Evolutionary conservation across 2,797 vertebrate species (phyloP), one percentile per base, ranked within the genome.

Genomic region (Cyclura pinguis): DNA sequence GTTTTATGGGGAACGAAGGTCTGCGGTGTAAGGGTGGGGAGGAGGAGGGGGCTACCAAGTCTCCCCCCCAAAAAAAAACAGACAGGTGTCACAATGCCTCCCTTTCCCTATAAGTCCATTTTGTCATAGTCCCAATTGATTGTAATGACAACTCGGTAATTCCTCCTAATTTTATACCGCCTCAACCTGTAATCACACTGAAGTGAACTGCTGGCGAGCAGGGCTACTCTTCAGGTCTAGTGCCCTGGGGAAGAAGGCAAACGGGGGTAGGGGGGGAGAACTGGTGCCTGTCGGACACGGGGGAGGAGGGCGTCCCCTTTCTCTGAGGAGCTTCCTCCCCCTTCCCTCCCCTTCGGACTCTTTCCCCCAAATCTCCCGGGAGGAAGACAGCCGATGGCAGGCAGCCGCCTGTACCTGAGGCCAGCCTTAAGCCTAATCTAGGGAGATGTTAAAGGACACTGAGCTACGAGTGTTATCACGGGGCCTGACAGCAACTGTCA

Each of bases 401-500:
- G 88, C 86, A 59, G 52, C 64, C 42, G 29, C 74, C 89, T 73
- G 77, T 91, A 83, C 88, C 91, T 84, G 50, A 92, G 93, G 87
- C 90, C 93, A 76, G 84, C 84, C 95, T 93, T 94, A 95, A 89
- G 5, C 80, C 94, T 96, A 95, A 94, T 96, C 96, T 89, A 91
- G 89, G 92, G 59, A 95, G 95, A 97, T 96, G 96, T 92, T 93
- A 89, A 84, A 92, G 97, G 97, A 96, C 97, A 96, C 96, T 97
- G 97, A 97, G 96, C 95, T 96, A 97, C 96, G 95, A 94, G 94
- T 80, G 95, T 88, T 94, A 92, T 95, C 95, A 95, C 91, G 73
- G 94, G 57, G 73, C 67, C 90, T 97, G 97, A 98, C 97, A 97
- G 97, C 94, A 50, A 92, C 95, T 97, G 97, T 97, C 97, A 97